These are phyloP conservation scores for Crematogaster levior DNA, from an alignment of 2,888 invertebrate species.

Conservation along the genomic window DNA sequence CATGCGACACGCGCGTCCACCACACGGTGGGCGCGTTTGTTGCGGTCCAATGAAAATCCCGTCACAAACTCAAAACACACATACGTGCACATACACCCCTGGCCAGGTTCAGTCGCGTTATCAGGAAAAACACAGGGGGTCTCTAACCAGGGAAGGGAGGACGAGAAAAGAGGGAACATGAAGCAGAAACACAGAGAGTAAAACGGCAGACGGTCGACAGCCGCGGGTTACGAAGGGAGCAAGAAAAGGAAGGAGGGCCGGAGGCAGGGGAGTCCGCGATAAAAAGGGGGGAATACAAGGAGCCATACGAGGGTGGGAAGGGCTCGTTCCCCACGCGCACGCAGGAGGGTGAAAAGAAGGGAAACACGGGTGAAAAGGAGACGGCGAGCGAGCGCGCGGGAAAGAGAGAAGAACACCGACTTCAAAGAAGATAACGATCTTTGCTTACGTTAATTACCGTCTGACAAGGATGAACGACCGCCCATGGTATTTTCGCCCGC, in stretches of 20 bases:
- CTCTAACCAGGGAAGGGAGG: background rate
- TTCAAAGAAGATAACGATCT: conserved; percentile 76
- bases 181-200: conserved; percentile 56
- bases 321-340: conserved; percentile 46
- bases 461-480: conserved; percentile 75
- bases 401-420: conserved; percentile 57
- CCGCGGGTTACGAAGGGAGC: conserved; percentile 50
- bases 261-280: background rate
- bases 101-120: conserved; percentile 5
- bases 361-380: conserved; percentile 6
- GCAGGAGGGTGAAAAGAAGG: conserved; percentile 60
- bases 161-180: conserved; percentile 32
- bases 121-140: conserved; percentile 30
- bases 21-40: conserved; percentile 53
- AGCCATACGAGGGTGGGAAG: conserved; percentile 40
- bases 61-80: conserved; percentile 50
- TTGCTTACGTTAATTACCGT: conserved; percentile 77
- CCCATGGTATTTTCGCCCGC: conserved; percentile 63
- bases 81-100: background rate
- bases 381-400: conserved; percentile 18
- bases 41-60: conserved; percentile 67
- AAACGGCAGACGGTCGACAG: conserved; percentile 64
- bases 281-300: conserved; percentile 34
- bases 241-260: background rate
- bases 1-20: conserved; percentile 30